Conservation (phyloP, 2,797 vertebrate genomes). For the Poecilia gillii region DNA sequence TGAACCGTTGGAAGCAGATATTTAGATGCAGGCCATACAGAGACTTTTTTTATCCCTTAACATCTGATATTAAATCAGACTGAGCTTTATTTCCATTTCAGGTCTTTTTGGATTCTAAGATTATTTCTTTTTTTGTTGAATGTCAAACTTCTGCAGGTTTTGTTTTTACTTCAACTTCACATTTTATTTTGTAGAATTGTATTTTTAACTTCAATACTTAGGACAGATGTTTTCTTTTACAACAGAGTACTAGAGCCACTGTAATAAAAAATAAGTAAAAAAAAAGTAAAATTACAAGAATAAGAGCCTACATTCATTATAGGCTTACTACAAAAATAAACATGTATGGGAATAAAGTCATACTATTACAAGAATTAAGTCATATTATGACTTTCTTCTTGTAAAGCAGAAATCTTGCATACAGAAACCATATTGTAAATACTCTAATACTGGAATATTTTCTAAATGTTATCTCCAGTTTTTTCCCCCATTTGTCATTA, state of each 20-base stretch:
- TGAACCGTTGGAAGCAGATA: background rate
- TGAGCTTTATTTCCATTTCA: slow-evolving; percentile 10
- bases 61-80: background rate
- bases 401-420: background rate
- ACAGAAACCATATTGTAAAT: background rate
- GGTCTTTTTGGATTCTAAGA: slow-evolving; percentile 37
- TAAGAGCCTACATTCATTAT: too few species aligned
- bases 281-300: too few species aligned
- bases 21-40: background rate
- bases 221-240: background rate
- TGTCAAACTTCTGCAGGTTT: background rate
- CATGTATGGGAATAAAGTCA: too few species aligned
- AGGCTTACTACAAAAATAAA: too few species aligned
- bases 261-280: too few species aligned
- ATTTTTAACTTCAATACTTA: background rate
- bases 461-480: background rate
- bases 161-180: background rate
- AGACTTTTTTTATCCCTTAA: background rate
- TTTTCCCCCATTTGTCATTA: background rate
- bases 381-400: too few species aligned
- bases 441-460: background rate
- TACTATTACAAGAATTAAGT: too few species aligned
- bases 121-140: background rate
- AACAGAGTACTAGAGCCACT: too few species aligned
- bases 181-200: background rate